Evolutionary conservation across 2,113 vertebrate species (phyloP).

Genomic region (Sardina pilchardus): DNA sequence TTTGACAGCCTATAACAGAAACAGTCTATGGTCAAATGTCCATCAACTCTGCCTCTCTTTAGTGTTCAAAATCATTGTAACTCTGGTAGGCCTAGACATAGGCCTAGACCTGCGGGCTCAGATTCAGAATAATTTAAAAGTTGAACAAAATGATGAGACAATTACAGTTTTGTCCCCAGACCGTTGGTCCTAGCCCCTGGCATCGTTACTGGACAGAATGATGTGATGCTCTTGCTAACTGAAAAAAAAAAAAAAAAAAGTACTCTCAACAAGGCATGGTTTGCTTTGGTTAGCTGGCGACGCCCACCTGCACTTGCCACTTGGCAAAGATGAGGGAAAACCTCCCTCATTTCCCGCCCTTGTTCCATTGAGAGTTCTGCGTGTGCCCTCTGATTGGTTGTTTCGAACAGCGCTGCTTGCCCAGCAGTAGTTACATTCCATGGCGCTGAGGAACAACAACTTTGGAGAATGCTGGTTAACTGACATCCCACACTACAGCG

Average conservation of each 20-base stretch:
- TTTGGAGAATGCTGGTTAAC: neutral
- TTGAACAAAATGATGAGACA: neutral
- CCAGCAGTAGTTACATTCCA: slow-evolving; percentile 38
- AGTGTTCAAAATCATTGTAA: no score
- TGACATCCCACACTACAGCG: neutral
- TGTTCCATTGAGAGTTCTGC: neutral
- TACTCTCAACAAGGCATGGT: neutral
- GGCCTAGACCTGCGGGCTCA: neutral
- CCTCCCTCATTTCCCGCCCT: slow-evolving; percentile 19
- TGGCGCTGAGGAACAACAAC: slow-evolving; percentile 24
- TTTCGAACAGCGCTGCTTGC: slow-evolving; percentile 47
- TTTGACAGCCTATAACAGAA: no score
- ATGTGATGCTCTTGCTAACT: neutral
- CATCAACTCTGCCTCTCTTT: no score
- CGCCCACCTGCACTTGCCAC: slow-evolving; percentile 24
- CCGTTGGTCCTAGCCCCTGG: neutral
- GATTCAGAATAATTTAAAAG: neutral
- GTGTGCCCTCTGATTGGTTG: slow-evolving; percentile 44
- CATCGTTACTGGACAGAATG: neutral
- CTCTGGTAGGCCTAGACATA: no score
- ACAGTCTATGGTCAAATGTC: no score
- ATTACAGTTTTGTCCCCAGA: neutral
- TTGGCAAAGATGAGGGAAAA: slow-evolving; percentile 11
- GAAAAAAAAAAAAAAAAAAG: neutral
- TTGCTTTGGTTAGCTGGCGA: neutral